A percentile compares a stretch with the other conserved stretches of the same genome.
These are phyloP conservation scores for Plotosus lineatus DNA, from an alignment of 2,113 vertebrate species.

Conservation along the genomic window DNA sequence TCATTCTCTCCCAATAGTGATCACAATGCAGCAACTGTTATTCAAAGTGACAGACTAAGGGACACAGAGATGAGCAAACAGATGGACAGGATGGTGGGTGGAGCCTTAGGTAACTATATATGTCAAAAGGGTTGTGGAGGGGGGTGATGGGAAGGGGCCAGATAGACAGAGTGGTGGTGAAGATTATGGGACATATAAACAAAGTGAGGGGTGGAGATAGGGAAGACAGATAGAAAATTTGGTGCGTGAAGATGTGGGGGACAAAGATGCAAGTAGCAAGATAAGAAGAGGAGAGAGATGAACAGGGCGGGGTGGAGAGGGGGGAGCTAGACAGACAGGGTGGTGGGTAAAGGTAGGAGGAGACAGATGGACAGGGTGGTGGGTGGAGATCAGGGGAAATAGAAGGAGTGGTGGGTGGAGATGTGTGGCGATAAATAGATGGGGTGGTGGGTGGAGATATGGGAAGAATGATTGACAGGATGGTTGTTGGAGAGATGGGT, in stretches of 20 bases:
- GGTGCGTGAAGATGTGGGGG: no score
- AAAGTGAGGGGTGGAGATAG: no score
- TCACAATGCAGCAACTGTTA: slow-evolving; percentile 67
- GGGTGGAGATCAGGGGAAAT: not conserved
- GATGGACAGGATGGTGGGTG: not conserved
- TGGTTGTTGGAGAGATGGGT: not conserved
- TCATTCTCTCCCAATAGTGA: slow-evolving; percentile 59
- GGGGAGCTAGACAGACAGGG: not conserved
- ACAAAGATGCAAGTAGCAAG: no score
- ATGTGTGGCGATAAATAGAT: not conserved
- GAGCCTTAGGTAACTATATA: slow-evolving; percentile 52
- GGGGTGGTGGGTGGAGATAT: not conserved
- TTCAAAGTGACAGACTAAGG: slow-evolving; percentile 58
- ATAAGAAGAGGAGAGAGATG: not conserved
- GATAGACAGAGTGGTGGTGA: not conserved
- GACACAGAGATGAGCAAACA: not conserved
- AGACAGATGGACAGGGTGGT: not conserved
- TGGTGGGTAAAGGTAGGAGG: not conserved
- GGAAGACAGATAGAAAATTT: no score
- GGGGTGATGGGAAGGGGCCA: no score
- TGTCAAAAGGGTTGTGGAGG: no score
- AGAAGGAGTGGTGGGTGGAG: not conserved
- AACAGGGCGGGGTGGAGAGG: not conserved
- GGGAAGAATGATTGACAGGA: not conserved
- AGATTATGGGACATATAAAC: no score